A percentile compares a stretch with the other conserved stretches of the same genome.
These are phyloP conservation scores for Actenoides lindsayi DNA, from an alignment of 2,113 vertebrate species.

Conservation along the genomic window DNA sequence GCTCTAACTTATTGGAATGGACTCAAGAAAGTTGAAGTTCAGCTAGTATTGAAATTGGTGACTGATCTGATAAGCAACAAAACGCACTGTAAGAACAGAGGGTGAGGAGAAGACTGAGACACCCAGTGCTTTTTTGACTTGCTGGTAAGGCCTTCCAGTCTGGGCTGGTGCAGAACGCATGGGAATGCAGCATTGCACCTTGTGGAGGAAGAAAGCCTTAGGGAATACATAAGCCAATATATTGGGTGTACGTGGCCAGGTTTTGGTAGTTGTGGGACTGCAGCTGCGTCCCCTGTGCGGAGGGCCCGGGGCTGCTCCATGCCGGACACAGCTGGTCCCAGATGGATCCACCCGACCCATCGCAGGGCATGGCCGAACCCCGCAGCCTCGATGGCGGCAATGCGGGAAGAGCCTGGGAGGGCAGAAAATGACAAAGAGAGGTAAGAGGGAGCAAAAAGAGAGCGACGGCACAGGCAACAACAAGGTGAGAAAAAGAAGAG, in stretches of 20 bases:
- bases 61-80: not conserved
- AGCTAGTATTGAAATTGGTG: not conserved
- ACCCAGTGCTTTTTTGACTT: not conserved
- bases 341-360: fast-evolving
- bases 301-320: fast-evolving
- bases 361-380: fast-evolving
- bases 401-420: fast-evolving
- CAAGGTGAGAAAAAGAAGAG: not conserved
- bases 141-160: not conserved
- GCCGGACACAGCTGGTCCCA: fast-evolving
- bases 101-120: not conserved
- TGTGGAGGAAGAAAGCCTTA: not conserved
- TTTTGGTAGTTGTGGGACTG: not conserved
- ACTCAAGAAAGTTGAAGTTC: not conserved
- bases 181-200: not conserved
- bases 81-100: not conserved
- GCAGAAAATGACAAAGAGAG: not conserved
- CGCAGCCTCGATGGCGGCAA: fast-evolving
- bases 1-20: not conserved
- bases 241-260: not conserved
- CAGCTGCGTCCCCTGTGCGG: fast-evolving
- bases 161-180: not conserved
- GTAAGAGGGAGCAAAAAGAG: not conserved
- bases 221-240: not conserved
- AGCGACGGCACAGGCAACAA: not conserved